phyloP scores from a whole-genome alignment of 2,888 invertebrate genomes.

The Crocallis elinguaria region DNA sequence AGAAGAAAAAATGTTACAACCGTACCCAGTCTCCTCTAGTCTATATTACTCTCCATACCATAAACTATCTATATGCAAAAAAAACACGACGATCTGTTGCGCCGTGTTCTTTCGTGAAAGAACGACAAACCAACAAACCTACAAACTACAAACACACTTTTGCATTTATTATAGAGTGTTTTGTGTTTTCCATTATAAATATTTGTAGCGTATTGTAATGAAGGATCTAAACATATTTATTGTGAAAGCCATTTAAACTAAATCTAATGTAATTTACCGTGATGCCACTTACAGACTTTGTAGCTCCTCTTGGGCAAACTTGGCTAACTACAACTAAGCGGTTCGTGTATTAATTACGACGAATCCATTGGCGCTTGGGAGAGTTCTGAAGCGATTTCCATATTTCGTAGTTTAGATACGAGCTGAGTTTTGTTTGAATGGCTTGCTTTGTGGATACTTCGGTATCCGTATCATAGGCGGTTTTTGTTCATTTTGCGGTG shows the following conservation, averaged over 20 bases:
- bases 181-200: too few species aligned
- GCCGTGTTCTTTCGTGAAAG: too few species aligned
- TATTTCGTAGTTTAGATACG: conserved; percentile 32
- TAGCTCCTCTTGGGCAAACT: conserved; percentile 39
- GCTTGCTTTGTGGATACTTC: conserved; percentile 18
- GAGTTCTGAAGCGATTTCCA: conserved; percentile 36
- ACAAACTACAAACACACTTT: too few species aligned
- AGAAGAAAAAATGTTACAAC: too few species aligned
- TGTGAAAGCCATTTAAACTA: conserved; percentile 31
- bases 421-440: conserved; percentile 34
- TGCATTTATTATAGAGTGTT: too few species aligned
- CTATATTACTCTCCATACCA: too few species aligned
- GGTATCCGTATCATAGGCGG: conserved; percentile 18
- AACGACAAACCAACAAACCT: too few species aligned
- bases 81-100: too few species aligned
- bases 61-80: too few species aligned
- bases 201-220: too few species aligned
- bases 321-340: conserved; percentile 40
- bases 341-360: conserved; percentile 41
- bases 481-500: conserved; percentile 33
- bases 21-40: too few species aligned
- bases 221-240: conserved; percentile 16
- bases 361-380: conserved; percentile 33
- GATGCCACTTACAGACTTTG: conserved; percentile 38
- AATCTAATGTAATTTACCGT: conserved; percentile 37